Evolutionary conservation across 2,113 vertebrate species (phyloP).

Genomic region (Ptychochromis oligacanthus): DNA sequence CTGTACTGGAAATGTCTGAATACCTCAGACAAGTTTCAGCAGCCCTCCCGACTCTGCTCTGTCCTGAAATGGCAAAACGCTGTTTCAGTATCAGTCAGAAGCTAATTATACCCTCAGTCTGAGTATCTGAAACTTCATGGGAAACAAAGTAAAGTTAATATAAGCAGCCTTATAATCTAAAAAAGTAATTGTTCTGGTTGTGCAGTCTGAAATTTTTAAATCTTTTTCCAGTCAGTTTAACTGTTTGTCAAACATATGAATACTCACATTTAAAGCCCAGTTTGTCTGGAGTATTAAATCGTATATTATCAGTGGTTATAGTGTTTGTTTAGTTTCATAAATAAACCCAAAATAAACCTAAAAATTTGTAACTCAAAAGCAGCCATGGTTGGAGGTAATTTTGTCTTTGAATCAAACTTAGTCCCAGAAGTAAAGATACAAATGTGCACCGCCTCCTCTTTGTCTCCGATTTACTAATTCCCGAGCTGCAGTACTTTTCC

Average conservation of each 20-base stretch:
- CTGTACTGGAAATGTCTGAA: not conserved
- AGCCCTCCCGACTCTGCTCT: not conserved
- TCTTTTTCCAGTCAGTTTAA: too few species aligned
- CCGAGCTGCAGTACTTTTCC: constrained; percentile 33
- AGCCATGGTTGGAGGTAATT: not conserved
- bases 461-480: not conserved
- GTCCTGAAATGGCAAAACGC: not conserved
- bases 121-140: too few species aligned
- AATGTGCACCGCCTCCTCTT: not conserved
- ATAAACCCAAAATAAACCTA: not conserved
- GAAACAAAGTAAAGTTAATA: too few species aligned
- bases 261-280: not conserved
- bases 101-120: not conserved
- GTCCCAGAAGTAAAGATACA: not conserved
- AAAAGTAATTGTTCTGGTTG: not conserved
- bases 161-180: not conserved
- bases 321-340: not conserved
- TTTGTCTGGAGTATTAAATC: not conserved
- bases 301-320: not conserved
- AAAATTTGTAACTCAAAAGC: too few species aligned
- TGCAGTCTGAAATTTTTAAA: too few species aligned
- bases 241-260: too few species aligned
- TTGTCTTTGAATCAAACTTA: not conserved
- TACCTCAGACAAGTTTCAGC: constrained; percentile 38
- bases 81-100: not conserved